phyloP scores from a whole-genome alignment of 2,888 invertebrate genomes.

The Trachelus iudaicus region DNA sequence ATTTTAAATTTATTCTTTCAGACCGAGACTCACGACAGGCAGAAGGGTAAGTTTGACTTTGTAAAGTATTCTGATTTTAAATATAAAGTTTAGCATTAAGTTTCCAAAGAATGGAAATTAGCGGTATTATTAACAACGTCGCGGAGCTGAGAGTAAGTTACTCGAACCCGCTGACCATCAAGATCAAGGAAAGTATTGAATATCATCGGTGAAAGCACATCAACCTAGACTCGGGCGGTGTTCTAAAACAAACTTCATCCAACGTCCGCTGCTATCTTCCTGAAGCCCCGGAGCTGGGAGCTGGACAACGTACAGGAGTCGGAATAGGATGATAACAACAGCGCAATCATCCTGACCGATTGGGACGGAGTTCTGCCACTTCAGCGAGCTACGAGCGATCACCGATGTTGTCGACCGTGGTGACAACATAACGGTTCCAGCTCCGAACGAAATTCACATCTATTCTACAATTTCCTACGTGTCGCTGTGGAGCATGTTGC shows the following conservation, averaged over 20 bases:
- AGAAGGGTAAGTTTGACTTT: constrained; percentile 58
- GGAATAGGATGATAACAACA: not conserved
- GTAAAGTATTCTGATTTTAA: constrained; percentile 8
- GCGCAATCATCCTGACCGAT: not conserved
- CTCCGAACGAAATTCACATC: not conserved
- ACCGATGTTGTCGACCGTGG: not conserved
- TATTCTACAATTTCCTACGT: not conserved
- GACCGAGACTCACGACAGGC: constrained; percentile 59
- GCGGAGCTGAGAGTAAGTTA: constrained; percentile 33
- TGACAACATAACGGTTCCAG: not conserved
- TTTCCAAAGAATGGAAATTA: constrained; percentile 28
- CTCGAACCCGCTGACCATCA: constrained; percentile 26
- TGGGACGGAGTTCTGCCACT: not conserved
- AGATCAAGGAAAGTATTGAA: constrained; percentile 32
- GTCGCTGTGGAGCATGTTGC: not conserved
- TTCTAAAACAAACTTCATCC: not conserved
- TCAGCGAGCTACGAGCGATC: constrained; percentile 11
- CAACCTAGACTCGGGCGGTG: not conserved
- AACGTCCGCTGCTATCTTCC: not conserved
- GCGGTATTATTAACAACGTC: constrained; percentile 26
- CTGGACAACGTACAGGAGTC: not conserved
- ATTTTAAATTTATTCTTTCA: constrained; percentile 39
- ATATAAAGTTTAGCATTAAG: constrained; percentile 15
- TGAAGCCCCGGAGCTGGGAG: not conserved
- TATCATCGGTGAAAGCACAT: not conserved